Percentiles rank a stretch among this genome's conserved stretches.
Evolutionary conservation across 2,888 invertebrate genomes (phyloP).

Genomic region (Seladonia tumulorum): DNA sequence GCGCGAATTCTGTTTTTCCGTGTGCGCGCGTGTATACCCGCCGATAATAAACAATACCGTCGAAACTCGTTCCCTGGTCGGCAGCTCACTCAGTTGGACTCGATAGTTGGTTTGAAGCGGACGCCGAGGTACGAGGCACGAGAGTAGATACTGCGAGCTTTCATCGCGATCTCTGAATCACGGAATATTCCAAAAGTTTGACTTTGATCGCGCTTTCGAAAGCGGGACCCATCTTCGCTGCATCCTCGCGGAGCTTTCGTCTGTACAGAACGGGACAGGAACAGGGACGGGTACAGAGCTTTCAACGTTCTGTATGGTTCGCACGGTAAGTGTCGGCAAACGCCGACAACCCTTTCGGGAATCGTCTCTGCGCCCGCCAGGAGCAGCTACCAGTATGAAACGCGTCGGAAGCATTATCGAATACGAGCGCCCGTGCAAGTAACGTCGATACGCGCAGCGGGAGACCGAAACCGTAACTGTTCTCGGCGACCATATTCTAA

Average conservation of each 20-base stretch:
- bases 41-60: slow-evolving; percentile 42
- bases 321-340: background rate
- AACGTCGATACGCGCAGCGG: background rate
- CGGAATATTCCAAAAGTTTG: background rate
- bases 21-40: slow-evolving; percentile 4
- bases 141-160: background rate
- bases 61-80: slow-evolving; percentile 33
- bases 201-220: background rate
- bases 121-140: background rate
- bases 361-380: background rate
- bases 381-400: background rate
- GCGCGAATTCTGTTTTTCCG: background rate
- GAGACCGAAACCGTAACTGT: too few species aligned
- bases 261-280: background rate
- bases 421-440: background rate
- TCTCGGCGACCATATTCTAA: background rate
- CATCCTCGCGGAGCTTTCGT: background rate
- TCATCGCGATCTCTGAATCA: too few species aligned
- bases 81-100: slow-evolving; percentile 52
- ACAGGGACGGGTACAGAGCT: background rate
- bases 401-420: background rate
- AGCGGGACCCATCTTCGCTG: background rate
- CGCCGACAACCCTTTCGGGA: background rate
- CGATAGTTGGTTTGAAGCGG: slow-evolving; percentile 27
- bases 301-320: background rate